Conservation (phyloP, 1,140 invertebrate genomes). For the Bilobella aurantiaca region DNA sequence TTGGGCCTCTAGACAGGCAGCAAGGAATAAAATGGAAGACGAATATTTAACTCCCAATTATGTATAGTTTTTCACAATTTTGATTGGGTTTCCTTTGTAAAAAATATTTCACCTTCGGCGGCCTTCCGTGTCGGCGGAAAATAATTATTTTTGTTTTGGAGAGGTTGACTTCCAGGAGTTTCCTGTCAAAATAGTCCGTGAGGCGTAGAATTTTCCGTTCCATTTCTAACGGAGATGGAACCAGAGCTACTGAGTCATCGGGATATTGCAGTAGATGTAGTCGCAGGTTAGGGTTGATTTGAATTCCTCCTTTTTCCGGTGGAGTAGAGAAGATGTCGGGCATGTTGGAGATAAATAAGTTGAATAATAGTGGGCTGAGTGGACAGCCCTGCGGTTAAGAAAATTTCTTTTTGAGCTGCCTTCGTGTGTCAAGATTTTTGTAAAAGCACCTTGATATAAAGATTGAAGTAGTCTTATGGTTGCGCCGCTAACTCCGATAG, state of each 20-base stretch:
- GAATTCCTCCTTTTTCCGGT: not conserved
- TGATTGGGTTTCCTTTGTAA: not conserved
- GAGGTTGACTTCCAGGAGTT: not conserved
- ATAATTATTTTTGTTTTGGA: not conserved
- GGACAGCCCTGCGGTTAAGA: not conserved
- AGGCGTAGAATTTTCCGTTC: constrained; percentile 26
- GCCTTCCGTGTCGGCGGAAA: not conserved
- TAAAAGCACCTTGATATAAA: not conserved
- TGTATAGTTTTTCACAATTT: constrained; percentile 2
- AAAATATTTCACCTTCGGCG: not conserved
- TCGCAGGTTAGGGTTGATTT: not conserved
- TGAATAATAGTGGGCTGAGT: not conserved
- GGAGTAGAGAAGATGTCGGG: not conserved
- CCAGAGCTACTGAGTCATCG: not conserved
- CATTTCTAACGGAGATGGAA: not conserved
- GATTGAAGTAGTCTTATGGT: not conserved
- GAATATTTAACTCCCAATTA: constrained; percentile 16
- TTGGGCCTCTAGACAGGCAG: not conserved
- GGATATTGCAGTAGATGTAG: not conserved
- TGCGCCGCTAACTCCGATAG: not conserved
- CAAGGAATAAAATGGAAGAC: not conserved
- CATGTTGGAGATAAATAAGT: not conserved
- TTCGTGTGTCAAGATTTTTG: not conserved
- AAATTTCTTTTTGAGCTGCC: not conserved
- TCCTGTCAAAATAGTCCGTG: constrained; percentile 3